A percentile compares a stretch with the other conserved stretches of the same genome.
Conservation (phyloP, 2,797 vertebrate species). For the Poeciliopsis paucimaculata region DNA sequence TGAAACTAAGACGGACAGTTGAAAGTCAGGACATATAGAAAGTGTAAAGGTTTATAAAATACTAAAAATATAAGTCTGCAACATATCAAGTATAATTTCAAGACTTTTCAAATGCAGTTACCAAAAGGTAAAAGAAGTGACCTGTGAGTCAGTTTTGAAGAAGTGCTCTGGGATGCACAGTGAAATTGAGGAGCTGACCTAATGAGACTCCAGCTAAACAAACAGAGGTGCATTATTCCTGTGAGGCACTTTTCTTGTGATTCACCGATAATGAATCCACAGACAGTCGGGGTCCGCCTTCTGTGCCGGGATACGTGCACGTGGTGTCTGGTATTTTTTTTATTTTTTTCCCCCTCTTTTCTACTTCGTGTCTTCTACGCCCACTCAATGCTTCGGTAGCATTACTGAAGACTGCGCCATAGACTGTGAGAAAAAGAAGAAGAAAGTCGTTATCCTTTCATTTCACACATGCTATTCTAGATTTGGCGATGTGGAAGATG, state of each 20-base stretch:
- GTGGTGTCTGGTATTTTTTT: constrained; percentile 26
- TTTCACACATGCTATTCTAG: not conserved
- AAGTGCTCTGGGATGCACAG: not conserved
- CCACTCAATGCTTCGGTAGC: constrained; percentile 87
- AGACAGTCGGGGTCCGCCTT: constrained; percentile 29
- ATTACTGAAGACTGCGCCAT: constrained; percentile 87
- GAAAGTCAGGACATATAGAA: constrained; percentile 18
- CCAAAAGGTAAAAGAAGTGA: constrained; percentile 2
- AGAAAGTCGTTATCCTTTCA: not conserved
- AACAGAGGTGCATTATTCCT: constrained; percentile 38
- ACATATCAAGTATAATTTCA: constrained; percentile 15
- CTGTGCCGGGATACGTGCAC: constrained; percentile 11
- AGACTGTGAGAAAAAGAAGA: constrained; percentile 78
- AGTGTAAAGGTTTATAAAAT: constrained; percentile 8
- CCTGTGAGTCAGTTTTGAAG: not conserved
- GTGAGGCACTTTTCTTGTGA: constrained; percentile 71
- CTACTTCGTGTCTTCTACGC: not conserved
- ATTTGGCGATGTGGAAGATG: not conserved
- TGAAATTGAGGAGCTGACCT: not conserved
- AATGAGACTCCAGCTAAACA: constrained; percentile 24
- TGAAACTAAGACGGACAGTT: not conserved
- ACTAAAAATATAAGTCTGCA: constrained; percentile 31
- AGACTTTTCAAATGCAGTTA: not conserved
- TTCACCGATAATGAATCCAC: constrained; percentile 58
- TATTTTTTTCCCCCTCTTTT: not conserved